Evolutionary conservation across 1,140 invertebrate species (phyloP).

Genomic region (Leptopilina clavipes): DNA sequence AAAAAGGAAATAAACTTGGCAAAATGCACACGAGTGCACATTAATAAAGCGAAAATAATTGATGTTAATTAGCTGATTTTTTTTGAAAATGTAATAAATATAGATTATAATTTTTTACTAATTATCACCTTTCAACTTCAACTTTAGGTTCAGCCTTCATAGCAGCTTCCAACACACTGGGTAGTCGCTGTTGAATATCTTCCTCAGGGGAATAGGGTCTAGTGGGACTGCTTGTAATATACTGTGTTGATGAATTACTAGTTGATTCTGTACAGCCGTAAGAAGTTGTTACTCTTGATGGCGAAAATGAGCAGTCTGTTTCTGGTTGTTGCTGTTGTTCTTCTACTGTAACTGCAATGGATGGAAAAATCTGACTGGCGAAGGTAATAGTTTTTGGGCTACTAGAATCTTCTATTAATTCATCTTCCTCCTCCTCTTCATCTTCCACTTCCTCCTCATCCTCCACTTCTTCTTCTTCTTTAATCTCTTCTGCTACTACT

Average conservation of each 20-base stretch:
- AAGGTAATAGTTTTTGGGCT: conserved; percentile 68
- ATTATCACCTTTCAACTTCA: conserved; percentile 82
- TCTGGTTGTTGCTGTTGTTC: conserved; percentile 6
- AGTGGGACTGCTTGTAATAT: conserved; percentile 63
- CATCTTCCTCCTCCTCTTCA: conserved; percentile 61
- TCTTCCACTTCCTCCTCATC: conserved; percentile 62
- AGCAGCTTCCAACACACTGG: conserved; percentile 86
- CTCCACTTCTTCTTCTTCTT: conserved; percentile 66
- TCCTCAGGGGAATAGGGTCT: conserved; percentile 66
- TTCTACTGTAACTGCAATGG: conserved; percentile 45
- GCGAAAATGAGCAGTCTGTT: conserved; percentile 14
- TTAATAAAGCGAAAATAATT: too few relatives aligned
- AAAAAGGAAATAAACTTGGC: too few relatives aligned
- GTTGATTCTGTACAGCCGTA: conserved; percentile 4
- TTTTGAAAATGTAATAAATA: too few relatives aligned
- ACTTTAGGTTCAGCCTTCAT: conserved; percentile 91
- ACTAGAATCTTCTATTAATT: conserved; percentile 54
- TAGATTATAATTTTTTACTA: too few relatives aligned
- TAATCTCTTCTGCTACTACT: conserved; percentile 61
- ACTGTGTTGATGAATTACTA: conserved; percentile 54
- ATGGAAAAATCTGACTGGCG: conserved; percentile 58
- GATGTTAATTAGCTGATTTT: too few relatives aligned
- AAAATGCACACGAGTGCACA: too few relatives aligned
- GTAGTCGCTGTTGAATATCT: conserved; percentile 70
- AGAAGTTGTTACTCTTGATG: background rate